Percentiles rank a stretch among this genome's conserved stretches.
These are phyloP conservation scores for Fukomys damarensis DNA, from an alignment of 2,113 vertebrate genomes.

Conservation along the genomic window DNA sequence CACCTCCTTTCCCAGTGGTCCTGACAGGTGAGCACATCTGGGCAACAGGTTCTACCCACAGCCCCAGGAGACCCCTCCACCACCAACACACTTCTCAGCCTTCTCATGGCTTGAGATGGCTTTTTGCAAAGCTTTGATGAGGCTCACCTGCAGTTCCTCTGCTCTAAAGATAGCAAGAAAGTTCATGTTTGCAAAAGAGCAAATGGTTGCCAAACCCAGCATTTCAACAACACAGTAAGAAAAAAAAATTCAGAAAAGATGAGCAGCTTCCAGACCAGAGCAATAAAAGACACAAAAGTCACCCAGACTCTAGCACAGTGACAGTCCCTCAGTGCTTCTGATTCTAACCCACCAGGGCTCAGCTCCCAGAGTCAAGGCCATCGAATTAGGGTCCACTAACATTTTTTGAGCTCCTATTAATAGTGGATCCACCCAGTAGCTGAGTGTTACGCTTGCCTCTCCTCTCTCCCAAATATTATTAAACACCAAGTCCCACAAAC, in stretches of 20 bases:
- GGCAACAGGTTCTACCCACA: neutral
- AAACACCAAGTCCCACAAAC: neutral
- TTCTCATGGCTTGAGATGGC: neutral
- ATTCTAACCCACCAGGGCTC: neutral
- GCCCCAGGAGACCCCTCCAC: neutral
- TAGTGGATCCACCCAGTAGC: neutral
- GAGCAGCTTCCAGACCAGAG: neutral
- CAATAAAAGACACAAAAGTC: neutral
- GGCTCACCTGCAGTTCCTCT: neutral
- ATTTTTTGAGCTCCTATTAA: neutral
- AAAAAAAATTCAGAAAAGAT: neutral
- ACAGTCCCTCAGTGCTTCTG: neutral
- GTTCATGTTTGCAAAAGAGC: neutral
- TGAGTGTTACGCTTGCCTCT: neutral
- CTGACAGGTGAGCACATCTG: neutral
- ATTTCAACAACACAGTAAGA: neutral
- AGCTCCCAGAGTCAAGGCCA: neutral
- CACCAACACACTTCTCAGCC: neutral
- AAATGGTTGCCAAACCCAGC: neutral
- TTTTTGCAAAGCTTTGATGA: neutral
- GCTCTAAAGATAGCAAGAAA: conserved; percentile 5
- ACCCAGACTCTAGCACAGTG: neutral
- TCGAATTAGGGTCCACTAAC: neutral
- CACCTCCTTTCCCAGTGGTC: neutral
- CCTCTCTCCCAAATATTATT: neutral